Base-by-base conservation (phyloP, 2,888 invertebrate genomes). In the Marronus borbonicus region DNA sequence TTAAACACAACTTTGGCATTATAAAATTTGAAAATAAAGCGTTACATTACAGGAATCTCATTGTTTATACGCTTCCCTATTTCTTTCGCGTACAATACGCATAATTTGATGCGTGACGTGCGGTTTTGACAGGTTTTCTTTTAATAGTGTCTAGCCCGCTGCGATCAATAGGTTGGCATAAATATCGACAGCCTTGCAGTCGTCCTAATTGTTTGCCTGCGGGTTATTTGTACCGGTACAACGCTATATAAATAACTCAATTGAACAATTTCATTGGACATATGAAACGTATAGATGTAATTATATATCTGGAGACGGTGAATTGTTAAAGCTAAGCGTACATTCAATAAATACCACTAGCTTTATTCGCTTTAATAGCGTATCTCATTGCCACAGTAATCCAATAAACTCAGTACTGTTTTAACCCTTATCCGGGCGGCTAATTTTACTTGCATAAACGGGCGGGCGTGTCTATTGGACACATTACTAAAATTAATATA, bases 21-120 rank as follows among this genome's bases (percentile, higher is more conserved):
- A 68, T 68, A 68, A 68, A 68, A 68, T 68, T 68, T 50, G 44
- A 68, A 68, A 68, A 68, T 68, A 49, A 49, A 49, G 28, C 68
- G 5, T 50, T 68, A 44, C 10, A 68, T 68, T 68, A 14, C 68
- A 8, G 44, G 49, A 39, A 49, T 49, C 49, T 68, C 20, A 24
- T 68, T 68, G 68, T 68, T 68, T 68, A 68, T 24, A 49, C 68
- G 44, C 3, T 5, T 17, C 14, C 44, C 49, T 50, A 2, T 50
- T 49, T 49, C 50, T 20, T 24, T 68, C 44, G 0, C 14, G 10
- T 50, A 44, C 10, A 44, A n/a, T 39, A 66, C 36, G 14, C 49
- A 44, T 44, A 44, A 44, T 66, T 68, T 20, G 65, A 39, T 17
- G 12, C 12, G 49, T 44, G 28, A 68, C 12, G 50, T 68, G 20